Base-by-base conservation (phyloP, 2,797 vertebrate species). In the Intellagama lesueurii region DNA sequence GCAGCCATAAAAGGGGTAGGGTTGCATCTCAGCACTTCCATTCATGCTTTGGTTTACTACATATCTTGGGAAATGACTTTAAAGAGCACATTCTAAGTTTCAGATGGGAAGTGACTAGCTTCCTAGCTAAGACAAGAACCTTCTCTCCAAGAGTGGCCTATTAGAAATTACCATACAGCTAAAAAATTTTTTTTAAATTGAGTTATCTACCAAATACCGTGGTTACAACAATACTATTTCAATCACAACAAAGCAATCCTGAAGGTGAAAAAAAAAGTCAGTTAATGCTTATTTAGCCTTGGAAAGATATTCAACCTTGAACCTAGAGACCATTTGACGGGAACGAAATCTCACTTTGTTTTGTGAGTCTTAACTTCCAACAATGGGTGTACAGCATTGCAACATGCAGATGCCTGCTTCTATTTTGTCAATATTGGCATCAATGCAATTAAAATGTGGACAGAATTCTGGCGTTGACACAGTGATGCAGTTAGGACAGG, bases 381-480 rank as follows among this genome's bases (percentile, higher is more conserved):
- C 16, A 11, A 64, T 22, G 32, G 35, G 40, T 68, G 24, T 6
- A 16, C 9, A 82, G 80, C n/a, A 82, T 5, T 16, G 1, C 35
- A 66, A 52, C 79, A 60, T 19, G 92, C 92, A 93, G 92, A 72
- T 88, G 90, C 89, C 88, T 91, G 88, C 94, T 91, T 93, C 93
- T 93, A 92, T 92, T 95, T 94, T 94, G 88, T 72, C 75, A 60
- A 92, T 93, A 91, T 89, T 89, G 87, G 94, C 91, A 91, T 70
- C 79, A 60, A 91, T 94, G 90, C 90, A 89, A 89, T 91, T 92
- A 81, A 89, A 89, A 90, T 40, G 40, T 40, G 40, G 40, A 40
- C 40, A 40, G 40, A 40, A 40, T 40, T 40, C 40, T 40, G 40
- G 40, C 40, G 40, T 3, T 40, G 40, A 40, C 40, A 40, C 40